Evolutionary conservation across 2,797 vertebrate genomes (phyloP).

Genomic region (Taenioides sp.): DNA sequence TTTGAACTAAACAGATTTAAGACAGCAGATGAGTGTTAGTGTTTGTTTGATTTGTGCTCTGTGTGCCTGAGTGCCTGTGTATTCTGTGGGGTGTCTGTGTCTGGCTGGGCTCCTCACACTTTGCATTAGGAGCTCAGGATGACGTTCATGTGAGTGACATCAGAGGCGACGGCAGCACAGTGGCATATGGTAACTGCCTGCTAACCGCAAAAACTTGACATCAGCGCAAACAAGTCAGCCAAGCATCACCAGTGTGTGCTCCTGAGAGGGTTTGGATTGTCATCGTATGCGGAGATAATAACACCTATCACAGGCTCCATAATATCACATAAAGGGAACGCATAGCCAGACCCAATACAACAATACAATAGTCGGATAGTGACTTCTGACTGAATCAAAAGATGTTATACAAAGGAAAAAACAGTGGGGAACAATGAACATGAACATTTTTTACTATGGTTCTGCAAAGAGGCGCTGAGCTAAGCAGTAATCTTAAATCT

Average conservation of each 20-base stretch:
- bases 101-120: constrained; percentile 23
- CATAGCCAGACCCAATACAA: constrained; percentile 42
- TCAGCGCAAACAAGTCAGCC: constrained; percentile 80
- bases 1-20: background rate
- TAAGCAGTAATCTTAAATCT: constrained; percentile 15
- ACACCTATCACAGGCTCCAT: constrained; percentile 62
- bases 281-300: constrained; percentile 72
- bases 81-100: constrained; percentile 20
- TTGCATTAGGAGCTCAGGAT: constrained; percentile 65
- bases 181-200: constrained; percentile 78
- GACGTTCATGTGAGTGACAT: constrained; percentile 77
- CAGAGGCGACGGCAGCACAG: constrained; percentile 74
- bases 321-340: constrained; percentile 41
- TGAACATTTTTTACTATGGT: constrained; percentile 3
- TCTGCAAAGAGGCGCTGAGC: constrained; percentile 1
- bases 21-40: constrained; percentile 5
- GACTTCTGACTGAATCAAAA: constrained; percentile 40
- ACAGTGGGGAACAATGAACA: constrained; percentile 23
- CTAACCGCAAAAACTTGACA: constrained; percentile 78
- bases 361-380: constrained; percentile 33
- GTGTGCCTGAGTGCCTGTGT: constrained; percentile 1
- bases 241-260: constrained; percentile 65
- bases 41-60: constrained; percentile 24
- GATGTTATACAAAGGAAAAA: constrained; percentile 28
- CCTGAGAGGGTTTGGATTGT: constrained; percentile 78